Conservation (phyloP, 2,113 vertebrate species). For the Anser cygnoides region DNA sequence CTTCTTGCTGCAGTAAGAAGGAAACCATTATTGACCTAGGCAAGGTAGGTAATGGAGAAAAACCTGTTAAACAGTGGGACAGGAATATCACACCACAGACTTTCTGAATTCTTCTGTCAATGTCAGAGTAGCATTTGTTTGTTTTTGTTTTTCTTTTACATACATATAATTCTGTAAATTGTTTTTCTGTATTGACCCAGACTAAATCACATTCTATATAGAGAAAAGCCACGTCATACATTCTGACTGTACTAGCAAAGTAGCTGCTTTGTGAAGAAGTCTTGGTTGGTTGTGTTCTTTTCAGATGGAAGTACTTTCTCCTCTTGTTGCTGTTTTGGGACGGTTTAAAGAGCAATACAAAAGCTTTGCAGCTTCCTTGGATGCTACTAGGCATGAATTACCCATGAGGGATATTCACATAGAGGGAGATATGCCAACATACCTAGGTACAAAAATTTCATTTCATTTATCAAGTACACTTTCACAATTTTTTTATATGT, state of each 20-base stretch:
- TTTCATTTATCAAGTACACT: background rate
- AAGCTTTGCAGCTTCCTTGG: constrained; percentile 82
- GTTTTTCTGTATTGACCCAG: background rate
- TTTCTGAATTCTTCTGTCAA: background rate
- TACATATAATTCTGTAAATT: background rate
- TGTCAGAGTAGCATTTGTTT: background rate
- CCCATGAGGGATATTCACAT: constrained; percentile 83
- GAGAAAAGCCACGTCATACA: background rate
- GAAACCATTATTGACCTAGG: background rate
- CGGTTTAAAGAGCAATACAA: constrained; percentile 82
- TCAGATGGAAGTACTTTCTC: constrained; percentile 80
- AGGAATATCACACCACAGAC: background rate
- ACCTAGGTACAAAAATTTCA: constrained; percentile 80
- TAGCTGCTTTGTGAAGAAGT: background rate
- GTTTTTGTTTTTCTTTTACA: background rate
- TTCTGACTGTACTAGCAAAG: background rate
- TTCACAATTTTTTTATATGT: background rate
- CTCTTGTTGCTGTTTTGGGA: constrained; percentile 65
- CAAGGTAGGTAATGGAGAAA: background rate
- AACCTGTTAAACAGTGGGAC: background rate
- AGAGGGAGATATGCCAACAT: constrained; percentile 70
- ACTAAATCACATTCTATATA: background rate
- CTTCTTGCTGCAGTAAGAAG: background rate
- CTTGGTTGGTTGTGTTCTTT: background rate
- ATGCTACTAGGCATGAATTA: constrained; percentile 84